Conservation (phyloP, 2,888 invertebrate species). For the Acanthococcus lagerstroemiae region DNA sequence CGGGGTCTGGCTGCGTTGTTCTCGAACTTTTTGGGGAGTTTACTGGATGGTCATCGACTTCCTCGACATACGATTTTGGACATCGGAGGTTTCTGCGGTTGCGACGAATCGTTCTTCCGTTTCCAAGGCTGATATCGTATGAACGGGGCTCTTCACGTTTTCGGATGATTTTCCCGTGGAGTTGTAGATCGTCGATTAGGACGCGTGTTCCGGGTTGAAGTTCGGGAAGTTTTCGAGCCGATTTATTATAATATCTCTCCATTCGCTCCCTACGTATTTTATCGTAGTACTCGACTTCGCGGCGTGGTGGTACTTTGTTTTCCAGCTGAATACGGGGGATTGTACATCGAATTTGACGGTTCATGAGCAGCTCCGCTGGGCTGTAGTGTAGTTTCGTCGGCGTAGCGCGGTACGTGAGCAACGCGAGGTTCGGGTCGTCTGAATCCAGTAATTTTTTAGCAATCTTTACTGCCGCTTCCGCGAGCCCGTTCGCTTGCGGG, state of each 20-base stretch:
- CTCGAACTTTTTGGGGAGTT: background rate
- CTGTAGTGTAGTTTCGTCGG: background rate
- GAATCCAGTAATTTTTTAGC: constrained; percentile 1
- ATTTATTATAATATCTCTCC: background rate
- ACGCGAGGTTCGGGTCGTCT: background rate
- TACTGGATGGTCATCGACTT: background rate
- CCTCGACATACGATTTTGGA: background rate
- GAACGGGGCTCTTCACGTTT: background rate
- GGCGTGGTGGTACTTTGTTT: background rate
- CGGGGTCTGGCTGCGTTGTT: background rate
- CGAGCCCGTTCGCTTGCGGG: constrained; percentile 10
- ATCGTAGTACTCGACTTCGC: background rate
- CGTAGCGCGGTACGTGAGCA: background rate
- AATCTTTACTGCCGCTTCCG: background rate
- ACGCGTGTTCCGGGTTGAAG: background rate
- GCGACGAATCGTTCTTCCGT: background rate
- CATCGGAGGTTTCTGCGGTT: background rate
- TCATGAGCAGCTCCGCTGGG: background rate
- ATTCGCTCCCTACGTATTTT: background rate
- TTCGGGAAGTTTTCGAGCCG: background rate
- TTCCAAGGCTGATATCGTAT: background rate
- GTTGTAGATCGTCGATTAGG: background rate
- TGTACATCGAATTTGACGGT: background rate
- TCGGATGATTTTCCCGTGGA: background rate
- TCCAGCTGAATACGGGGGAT: background rate